Evolutionary conservation across 2,797 vertebrate genomes (phyloP), one percentile per base, ranked within the genome.

Genomic region (Tenualosa ilisha): DNA sequence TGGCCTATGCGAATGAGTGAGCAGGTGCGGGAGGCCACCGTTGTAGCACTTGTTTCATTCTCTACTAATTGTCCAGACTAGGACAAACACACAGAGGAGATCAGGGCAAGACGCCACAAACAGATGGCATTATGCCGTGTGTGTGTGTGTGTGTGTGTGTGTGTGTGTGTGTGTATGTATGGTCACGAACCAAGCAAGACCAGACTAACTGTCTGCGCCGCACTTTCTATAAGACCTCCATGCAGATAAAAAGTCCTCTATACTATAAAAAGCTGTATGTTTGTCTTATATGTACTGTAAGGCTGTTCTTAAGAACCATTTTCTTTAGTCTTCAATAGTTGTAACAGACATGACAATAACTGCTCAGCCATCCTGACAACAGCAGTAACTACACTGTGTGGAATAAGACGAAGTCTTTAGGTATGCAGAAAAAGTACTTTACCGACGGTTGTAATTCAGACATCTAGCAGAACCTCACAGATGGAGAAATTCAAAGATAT

Each of bases 81-180:
- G 43, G 37, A 75, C 13, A 20, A 75, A 43, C 37, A 37, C 6
- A 8, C 31, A 6, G 5, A 75, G 37, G 68, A 20, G 68, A 75
- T 75, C 37, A 75, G 68, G 40, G 68, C 15, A 17, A 75, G 68
- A 15, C 6, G 68, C 37, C 68, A 75, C 31, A 75, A 75, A 43
- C 68, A 75, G 68, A 75, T 75, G 68, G 68, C 15, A 75, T 17
- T 6, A 75, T 75, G 68, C 40, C 68, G 43, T 43, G 68, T 43
- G 68, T 75, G 68, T 43, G 15, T 75, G 50, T 51, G 50, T 51
- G 50, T 51, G 50, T 51, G 50, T 51, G 50, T 51, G 50, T 51
- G 50, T 51, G 50, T 51, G 50, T 51, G 50, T 50, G 49, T 50
- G 49, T 50, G 49, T 50, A 6, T 6, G 49, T 51, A 7, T 6